Evolutionary conservation across 2,113 vertebrate genomes (phyloP).

Genomic region (Apeltes quadracus): DNA sequence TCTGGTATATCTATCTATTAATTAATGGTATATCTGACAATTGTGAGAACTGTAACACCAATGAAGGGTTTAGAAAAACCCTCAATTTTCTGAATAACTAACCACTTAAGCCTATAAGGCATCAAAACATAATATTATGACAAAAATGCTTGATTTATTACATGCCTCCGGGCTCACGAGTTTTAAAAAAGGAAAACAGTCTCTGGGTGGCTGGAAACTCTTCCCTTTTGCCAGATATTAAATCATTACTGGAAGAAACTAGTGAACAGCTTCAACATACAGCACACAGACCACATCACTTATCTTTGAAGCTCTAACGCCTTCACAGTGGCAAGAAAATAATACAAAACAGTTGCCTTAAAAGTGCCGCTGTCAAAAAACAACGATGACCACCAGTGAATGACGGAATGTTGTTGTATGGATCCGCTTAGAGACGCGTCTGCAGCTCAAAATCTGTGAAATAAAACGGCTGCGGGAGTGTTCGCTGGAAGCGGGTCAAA

Average conservation of each 20-base stretch:
- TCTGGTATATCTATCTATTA: too few relatives aligned
- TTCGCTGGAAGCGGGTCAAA: constrained; percentile 47
- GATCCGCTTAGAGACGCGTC: constrained; percentile 14
- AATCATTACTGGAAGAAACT: constrained; percentile 31
- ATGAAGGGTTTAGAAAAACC: background rate
- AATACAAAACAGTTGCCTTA: constrained; percentile 42
- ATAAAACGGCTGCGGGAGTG: constrained; percentile 28
- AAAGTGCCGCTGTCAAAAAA: constrained; percentile 7
- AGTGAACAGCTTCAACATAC: constrained; percentile 59
- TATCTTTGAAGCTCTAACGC: constrained; percentile 40
- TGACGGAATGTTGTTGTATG: background rate
- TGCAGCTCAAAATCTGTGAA: constrained; percentile 25
- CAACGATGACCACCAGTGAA: too few relatives aligned
- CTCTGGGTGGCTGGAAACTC: constrained; percentile 1
- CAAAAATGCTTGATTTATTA: background rate
- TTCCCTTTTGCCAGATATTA: constrained; percentile 15
- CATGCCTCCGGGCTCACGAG: background rate
- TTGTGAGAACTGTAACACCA: background rate
- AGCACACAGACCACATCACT: constrained; percentile 23
- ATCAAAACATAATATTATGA: background rate
- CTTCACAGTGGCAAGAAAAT: constrained; percentile 41
- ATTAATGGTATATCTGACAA: background rate
- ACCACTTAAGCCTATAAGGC: background rate
- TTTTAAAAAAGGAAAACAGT: background rate
- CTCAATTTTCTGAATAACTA: background rate